These are phyloP conservation scores for Marasmarcha lunaedactyla DNA, from an alignment of 2,888 invertebrate genomes.

Conservation along the genomic window DNA sequence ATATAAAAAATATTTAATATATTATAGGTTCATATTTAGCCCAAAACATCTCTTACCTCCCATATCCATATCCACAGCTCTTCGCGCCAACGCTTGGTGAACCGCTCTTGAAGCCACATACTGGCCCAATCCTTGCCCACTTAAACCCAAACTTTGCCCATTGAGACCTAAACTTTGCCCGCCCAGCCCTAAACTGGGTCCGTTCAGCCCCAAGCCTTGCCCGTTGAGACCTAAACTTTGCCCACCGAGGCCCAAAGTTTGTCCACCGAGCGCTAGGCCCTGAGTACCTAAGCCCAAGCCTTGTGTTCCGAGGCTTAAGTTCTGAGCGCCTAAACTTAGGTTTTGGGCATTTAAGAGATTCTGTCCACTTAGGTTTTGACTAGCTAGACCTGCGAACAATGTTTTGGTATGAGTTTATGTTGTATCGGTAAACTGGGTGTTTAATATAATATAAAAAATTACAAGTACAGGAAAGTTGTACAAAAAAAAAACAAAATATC, in stretches of 20 bases:
- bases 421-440: not conserved
- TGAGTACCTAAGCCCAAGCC: slow-evolving; percentile 20
- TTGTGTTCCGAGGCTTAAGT: slow-evolving; percentile 26
- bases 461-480: no score
- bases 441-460: not conserved
- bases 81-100: slow-evolving; percentile 47
- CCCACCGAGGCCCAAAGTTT: slow-evolving; percentile 40
- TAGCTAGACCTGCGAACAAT: slow-evolving; percentile 33
- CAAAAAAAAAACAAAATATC: no score
- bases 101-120: slow-evolving; percentile 50
- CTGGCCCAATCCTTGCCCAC: slow-evolving; percentile 35
- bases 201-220: slow-evolving; percentile 30
- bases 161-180: slow-evolving; percentile 36
- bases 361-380: slow-evolving; percentile 36
- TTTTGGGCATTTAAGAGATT: slow-evolving; percentile 28
- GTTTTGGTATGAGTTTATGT: not conserved
- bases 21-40: no score
- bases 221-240: slow-evolving; percentile 31
- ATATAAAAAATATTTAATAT: no score
- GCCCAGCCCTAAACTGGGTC: slow-evolving; percentile 23
- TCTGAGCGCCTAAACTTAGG: slow-evolving; percentile 29
- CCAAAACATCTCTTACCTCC: slow-evolving; percentile 19
- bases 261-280: slow-evolving; percentile 31
- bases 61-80: slow-evolving; percentile 50
- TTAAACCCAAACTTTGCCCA: slow-evolving; percentile 7